Conservation (phyloP, 2,888 invertebrate genomes). For the Periphyllus acericola region DNA sequence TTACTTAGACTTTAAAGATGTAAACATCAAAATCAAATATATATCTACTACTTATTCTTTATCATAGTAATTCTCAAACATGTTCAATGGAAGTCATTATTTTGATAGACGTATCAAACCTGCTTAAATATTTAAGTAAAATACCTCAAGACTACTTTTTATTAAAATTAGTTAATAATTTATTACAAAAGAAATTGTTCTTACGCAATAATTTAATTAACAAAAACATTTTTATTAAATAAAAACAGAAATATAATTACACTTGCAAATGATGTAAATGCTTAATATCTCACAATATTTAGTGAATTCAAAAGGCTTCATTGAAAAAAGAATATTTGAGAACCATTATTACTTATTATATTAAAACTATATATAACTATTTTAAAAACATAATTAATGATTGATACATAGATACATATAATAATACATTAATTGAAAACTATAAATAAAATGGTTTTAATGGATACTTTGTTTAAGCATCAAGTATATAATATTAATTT, state of each 20-base stretch:
- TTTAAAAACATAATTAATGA: background rate
- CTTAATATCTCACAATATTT: background rate
- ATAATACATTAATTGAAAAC: slow-evolving; percentile 6
- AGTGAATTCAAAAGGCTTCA: background rate
- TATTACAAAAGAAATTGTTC: background rate
- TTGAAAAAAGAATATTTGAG: slow-evolving; percentile 23
- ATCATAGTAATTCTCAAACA: background rate
- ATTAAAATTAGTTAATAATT: background rate
- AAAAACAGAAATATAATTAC: background rate
- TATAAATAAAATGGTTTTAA: background rate
- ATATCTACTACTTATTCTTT: background rate
- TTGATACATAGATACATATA: background rate
- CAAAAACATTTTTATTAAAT: background rate
- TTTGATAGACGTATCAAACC: background rate
- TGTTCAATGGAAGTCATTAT: background rate
- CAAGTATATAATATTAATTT: slow-evolving; percentile 16
- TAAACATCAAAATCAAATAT: slow-evolving; percentile 45
- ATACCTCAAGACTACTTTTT: background rate
- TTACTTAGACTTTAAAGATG: slow-evolving; percentile 25
- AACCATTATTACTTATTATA: background rate
- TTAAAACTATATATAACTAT: background rate
- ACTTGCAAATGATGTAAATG: background rate
- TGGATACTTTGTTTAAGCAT: slow-evolving; percentile 36
- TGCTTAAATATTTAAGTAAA: background rate
- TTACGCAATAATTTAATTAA: background rate